These are phyloP conservation scores for Neoniphon sammara DNA, from an alignment of 2,797 vertebrate species.

Conservation along the genomic window DNA sequence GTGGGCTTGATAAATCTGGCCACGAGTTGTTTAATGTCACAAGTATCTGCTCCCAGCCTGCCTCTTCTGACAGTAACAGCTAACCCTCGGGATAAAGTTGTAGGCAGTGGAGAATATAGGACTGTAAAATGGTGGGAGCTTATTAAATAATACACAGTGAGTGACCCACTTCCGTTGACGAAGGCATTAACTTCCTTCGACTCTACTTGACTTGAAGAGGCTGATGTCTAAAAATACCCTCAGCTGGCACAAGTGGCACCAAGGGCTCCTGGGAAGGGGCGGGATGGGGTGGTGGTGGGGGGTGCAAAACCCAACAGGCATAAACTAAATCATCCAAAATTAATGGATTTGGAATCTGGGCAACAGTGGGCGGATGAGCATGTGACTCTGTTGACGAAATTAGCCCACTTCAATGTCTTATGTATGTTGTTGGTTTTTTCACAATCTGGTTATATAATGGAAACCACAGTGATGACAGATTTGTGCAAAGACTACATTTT, in stretches of 20 bases:
- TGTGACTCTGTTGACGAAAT: background rate
- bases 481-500: background rate
- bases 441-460: background rate
- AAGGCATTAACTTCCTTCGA: slow-evolving; percentile 46
- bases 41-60: slow-evolving; percentile 14
- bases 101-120: slow-evolving; percentile 2
- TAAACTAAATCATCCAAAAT: background rate
- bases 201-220: slow-evolving; percentile 48
- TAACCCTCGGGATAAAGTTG: slow-evolving; percentile 17
- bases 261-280: slow-evolving; percentile 15
- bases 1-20: slow-evolving; percentile 22
- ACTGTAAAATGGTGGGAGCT: slow-evolving; percentile 29
- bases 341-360: background rate
- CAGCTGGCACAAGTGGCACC: background rate
- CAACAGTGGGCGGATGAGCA: background rate
- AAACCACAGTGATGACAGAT: background rate
- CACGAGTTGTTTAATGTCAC: background rate
- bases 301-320: background rate
- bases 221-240: slow-evolving; percentile 57
- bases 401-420: background rate
- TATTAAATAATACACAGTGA: slow-evolving; percentile 31
- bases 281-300: no score
- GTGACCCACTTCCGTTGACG: slow-evolving; percentile 54
- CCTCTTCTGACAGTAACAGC: slow-evolving; percentile 20
- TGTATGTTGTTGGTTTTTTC: background rate